Conservation (phyloP, 2,113 vertebrate genomes). For the Lepisosteus oculatus region DNA sequence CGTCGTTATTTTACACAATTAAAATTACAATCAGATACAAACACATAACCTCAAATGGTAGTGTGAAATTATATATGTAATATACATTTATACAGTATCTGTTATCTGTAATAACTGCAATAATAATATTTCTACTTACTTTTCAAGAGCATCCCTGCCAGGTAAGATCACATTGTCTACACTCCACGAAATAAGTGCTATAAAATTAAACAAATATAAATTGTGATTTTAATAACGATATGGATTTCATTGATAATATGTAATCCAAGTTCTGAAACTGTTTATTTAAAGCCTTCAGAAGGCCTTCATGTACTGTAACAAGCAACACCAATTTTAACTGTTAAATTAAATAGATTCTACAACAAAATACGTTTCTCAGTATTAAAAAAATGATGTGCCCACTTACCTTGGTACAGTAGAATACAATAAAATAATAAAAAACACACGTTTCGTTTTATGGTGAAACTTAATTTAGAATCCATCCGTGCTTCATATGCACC, state of each 20-base stretch:
- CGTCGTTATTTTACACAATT: too few relatives aligned
- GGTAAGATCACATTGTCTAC: slow-evolving; percentile 52
- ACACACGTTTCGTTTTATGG: slow-evolving; percentile 44
- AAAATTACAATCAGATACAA: too few relatives aligned
- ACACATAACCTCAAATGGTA: too few relatives aligned
- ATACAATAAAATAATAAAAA: slow-evolving; percentile 46
- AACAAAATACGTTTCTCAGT: not conserved
- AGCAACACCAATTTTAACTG: too few relatives aligned
- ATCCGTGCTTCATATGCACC: slow-evolving; percentile 56
- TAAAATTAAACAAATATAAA: slow-evolving; percentile 24
- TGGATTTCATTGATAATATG: not conserved
- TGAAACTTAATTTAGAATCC: slow-evolving; percentile 55
- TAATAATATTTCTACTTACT: slow-evolving; percentile 51
- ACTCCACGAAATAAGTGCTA: slow-evolving; percentile 55
- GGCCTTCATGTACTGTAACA: too few relatives aligned
- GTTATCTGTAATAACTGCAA: not conserved
- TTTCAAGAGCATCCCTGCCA: slow-evolving; percentile 44
- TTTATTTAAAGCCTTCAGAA: too few relatives aligned
- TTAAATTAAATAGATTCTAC: too few relatives aligned
- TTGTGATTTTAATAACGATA: not conserved
- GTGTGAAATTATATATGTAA: too few relatives aligned
- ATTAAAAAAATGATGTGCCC: not conserved
- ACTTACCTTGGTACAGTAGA: slow-evolving; percentile 68
- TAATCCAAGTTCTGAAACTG: too few relatives aligned
- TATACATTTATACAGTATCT: not conserved